A percentile compares a stretch with the other conserved stretches of the same genome.
Conservation (phyloP, 2,888 invertebrate species). For the Pachymerium ferrugineum region DNA sequence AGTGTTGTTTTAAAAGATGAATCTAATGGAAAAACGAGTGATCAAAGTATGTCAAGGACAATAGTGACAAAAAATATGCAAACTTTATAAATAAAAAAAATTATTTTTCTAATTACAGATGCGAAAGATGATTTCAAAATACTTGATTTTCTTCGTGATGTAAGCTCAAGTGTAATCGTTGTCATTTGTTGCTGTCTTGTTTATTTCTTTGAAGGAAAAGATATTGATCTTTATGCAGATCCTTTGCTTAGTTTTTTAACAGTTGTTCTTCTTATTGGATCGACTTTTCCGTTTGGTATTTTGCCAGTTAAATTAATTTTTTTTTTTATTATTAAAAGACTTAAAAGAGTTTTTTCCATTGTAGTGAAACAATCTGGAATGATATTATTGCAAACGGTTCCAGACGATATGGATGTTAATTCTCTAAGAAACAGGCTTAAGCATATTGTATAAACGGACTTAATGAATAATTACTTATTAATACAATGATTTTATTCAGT, state of each 20-base stretch:
- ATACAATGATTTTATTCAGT: slow-evolving; percentile 43
- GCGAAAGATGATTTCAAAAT: not conserved
- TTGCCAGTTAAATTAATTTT: slow-evolving; percentile 39
- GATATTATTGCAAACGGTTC: slow-evolving; percentile 86
- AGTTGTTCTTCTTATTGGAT: slow-evolving; percentile 61
- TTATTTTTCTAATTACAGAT: not conserved
- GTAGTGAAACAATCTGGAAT: slow-evolving; percentile 82
- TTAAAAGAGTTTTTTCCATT: slow-evolving; percentile 39
- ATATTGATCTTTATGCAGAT: slow-evolving; percentile 65
- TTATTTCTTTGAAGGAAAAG: slow-evolving; percentile 49
- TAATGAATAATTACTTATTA: not conserved
- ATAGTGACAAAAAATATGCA: not conserved
- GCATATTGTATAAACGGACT: not conserved
- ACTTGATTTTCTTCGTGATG: slow-evolving; percentile 36
- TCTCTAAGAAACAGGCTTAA: slow-evolving; percentile 59
- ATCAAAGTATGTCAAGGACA: not conserved
- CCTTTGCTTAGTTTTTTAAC: slow-evolving; percentile 71
- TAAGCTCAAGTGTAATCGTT: slow-evolving; percentile 65
- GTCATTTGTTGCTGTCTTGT: slow-evolving; percentile 61
- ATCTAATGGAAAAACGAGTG: too few species aligned
- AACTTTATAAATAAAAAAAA: not conserved
- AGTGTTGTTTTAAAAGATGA: slow-evolving; percentile 33
- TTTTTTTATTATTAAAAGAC: not conserved
- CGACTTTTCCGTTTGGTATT: slow-evolving; percentile 78
- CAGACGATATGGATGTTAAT: slow-evolving; percentile 75